Evolutionary conservation across 2,113 vertebrate species (phyloP), one percentile per base, ranked within the genome.

Genomic region (Conger conger): DNA sequence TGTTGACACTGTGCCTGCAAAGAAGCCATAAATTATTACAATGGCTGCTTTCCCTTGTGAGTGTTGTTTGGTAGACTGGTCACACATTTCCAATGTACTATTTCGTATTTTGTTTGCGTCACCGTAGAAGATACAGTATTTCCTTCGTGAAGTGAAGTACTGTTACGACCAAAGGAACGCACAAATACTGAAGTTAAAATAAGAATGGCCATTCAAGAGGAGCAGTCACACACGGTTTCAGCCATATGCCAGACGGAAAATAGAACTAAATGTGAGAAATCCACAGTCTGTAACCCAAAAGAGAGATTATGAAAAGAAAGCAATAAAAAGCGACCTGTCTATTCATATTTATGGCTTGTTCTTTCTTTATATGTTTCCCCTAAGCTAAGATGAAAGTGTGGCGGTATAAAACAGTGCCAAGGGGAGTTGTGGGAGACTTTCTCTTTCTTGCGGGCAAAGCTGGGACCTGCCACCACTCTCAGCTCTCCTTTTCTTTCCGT

Each of bases 371-470:
- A 53, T 80, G 40, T 40, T 57, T 82, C 63, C 76, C 33, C 15
- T 76, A 53, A 87, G 85, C 83, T 87, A 68, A 87, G 89, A 90
- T 89, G 76, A 90, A 92, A 86, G 87, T 85, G 15, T 20, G 35
- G 60, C 68, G 50, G 73, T 35, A 38, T 73, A 87, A 86, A 89
- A 88, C 82, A 38, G 35, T 78, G 83, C 35, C 30, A 4, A 86
- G 63, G 36, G 60, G 35, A 36, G 54, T 30, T 63, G 76, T 38
- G 57, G 84, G 68, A 84, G 30, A 23, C 38, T 83, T 79, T 83
- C 54, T 84, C 76, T 85, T 4, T 73, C 20, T 80, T 57, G 45
- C 42, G 30, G 85, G 57, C 53, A 78, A 76, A 77, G 57, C 81
- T 42, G 79, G 77, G 42, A 15, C 35, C 57, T 68, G 11, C 50